Evolutionary conservation across 2,113 vertebrate genomes (phyloP).

Genomic region (Cynocephalus volans): DNA sequence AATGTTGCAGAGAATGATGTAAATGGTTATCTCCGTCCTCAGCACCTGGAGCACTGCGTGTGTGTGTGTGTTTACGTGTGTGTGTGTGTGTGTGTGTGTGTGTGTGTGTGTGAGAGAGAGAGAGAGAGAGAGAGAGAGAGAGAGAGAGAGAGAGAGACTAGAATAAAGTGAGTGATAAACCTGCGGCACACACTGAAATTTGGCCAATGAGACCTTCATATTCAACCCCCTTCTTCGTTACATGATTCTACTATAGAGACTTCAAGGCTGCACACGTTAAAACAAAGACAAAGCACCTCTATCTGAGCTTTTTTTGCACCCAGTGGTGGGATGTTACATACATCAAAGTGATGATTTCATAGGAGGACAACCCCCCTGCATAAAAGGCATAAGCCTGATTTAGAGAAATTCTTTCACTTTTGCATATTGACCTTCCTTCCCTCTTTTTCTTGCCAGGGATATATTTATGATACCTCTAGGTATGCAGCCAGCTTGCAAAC

Average conservation of each 20-base stretch:
- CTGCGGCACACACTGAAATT: not conserved
- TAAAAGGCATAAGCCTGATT: not conserved
- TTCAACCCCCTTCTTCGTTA: not conserved
- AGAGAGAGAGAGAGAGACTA: not conserved
- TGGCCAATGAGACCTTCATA: not conserved
- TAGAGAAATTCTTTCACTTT: not conserved
- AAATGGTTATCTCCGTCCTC: not conserved
- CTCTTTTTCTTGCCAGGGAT: not conserved
- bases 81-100: too few relatives aligned
- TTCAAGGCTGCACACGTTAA: not conserved
- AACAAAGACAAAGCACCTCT: not conserved
- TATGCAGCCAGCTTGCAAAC: not conserved
- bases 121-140: not conserved
- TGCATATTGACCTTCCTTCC: not conserved
- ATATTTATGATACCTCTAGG: not conserved
- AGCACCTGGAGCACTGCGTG: not conserved
- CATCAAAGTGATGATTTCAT: not conserved
- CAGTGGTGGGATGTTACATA: not conserved
- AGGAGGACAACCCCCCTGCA: not conserved
- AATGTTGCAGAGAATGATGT: not conserved
- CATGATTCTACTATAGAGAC: not conserved
- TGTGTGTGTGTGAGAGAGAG: not conserved
- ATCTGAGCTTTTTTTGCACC: not conserved
- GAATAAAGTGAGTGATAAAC: not conserved
- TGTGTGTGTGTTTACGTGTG: not conserved